Base-by-base conservation (phyloP, 2,113 vertebrate genomes). In the Vanacampus margaritifer region DNA sequence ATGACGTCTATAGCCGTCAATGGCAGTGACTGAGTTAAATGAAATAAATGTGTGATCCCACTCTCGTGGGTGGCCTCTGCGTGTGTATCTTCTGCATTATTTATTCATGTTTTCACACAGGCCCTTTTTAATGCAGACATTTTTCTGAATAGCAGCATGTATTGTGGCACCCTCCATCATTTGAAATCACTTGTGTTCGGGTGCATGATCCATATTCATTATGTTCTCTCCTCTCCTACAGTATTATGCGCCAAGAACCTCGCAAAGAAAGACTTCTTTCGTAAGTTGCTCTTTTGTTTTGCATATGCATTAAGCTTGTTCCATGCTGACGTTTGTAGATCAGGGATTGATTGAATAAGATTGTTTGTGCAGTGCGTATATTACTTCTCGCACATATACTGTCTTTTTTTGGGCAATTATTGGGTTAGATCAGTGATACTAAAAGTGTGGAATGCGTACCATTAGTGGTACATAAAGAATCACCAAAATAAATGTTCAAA, bases 191-290 rank as follows among this genome's bases (percentile, higher is more conserved):
- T 72, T 74, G 59, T 78, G 72, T 75, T 65, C 64, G 67, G 71
- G 61, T 69, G 26, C 73, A 10, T 69, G 45, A 32, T 64, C 71
- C 69, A 79, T 80, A 66, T 67, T 83, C 51, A 72, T 79, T 39
- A 59, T 72, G 45, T 36, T 54, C 69, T 64, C 37, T 79, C 72
- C 14, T 73, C 76, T 72, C 84, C 93, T 87, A 65, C 91, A 98
- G 96, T 98, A 67, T 94, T 98, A 92, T 98, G 96, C 95, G 96
- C 96, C 93, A 98, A 98, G 94, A 98, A 96, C 80, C 94, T 98
- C 35, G 95, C 96, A 89, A 98, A 98, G 92, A 98, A 98, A 92
- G 96, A 98, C 93, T 98, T 98, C 93, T 98, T 98, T 91, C 94
- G 96, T 98, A 93, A 98, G 96, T 97, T 43, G 64, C 35, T 63